Base-by-base conservation (phyloP, 2,888 invertebrate genomes). In the Pollenia griseotomentosa region DNA sequence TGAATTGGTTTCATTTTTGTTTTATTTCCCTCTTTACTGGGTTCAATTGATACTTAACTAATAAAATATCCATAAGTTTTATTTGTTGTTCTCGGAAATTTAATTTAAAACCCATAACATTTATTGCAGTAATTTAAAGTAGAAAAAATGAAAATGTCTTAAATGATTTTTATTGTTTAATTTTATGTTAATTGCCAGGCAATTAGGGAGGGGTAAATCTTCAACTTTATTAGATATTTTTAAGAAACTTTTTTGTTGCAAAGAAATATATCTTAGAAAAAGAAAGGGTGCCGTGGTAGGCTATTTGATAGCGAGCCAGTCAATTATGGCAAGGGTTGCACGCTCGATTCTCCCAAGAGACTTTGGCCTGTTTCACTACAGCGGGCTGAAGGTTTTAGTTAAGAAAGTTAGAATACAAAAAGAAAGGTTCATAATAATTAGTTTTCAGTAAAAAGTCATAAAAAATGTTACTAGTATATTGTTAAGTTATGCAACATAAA, bases 31-130 rank as follows among this genome's bases (percentile, higher is more conserved):
- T 46, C 51, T 66, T 63, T 53, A 42, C 16, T 46, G 40, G 55
- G 40, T 66, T 84, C 84, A 84, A 84, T 84, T 84, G 71, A 59
- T 84, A 40, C 12, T 84, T 74, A 61, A 79, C 53, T 55, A 59
- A 79, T 53, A 68, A 79, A 79, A 78, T 23, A 59, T 65, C 42
- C 14, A 65, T 65, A 16, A 61, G 33, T 46, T 19, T 40, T 1
- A 8, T 65, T 73, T 16, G 12, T 73, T 74, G 19, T 81, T 61
- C 46, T 61, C 11, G 11, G 46, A 84, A 84, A 79, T 79, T 68
- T 79, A 74, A 79, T 84, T 84, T 68, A 79, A 74, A 74, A 46
- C 61, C 78, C 9, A 78, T 79, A 61, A 68, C 23, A 14, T 66
- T 66, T 53, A 53, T 66, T 73, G 57, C 66, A 14, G 23, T 51